Evolutionary conservation across 2,888 invertebrate genomes (phyloP).

Genomic region (Drosophila lacicola): DNA sequence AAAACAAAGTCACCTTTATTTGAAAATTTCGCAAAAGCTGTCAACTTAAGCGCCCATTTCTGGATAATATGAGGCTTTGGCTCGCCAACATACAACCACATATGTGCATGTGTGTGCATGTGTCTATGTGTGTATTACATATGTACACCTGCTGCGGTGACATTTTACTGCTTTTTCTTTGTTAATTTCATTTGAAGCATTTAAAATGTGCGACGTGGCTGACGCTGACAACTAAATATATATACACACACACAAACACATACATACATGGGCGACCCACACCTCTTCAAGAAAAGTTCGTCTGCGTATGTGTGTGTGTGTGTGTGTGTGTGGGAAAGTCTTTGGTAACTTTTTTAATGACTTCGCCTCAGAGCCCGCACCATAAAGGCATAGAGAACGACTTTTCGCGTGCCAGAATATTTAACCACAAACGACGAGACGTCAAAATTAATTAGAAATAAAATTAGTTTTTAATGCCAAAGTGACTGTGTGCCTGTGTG

Average conservation of each 20-base stretch:
- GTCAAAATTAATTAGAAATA: slow-evolving; percentile 81
- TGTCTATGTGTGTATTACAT: slow-evolving; percentile 27
- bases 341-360: slow-evolving; percentile 79
- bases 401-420: slow-evolving; percentile 77
- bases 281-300: slow-evolving; percentile 40
- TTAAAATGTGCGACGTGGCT: slow-evolving; percentile 75
- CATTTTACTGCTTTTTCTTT: slow-evolving; percentile 78
- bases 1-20: slow-evolving; percentile 53
- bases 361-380: slow-evolving; percentile 56
- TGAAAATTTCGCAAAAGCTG: slow-evolving; percentile 63
- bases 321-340: slow-evolving; percentile 47
- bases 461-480: slow-evolving; percentile 79
- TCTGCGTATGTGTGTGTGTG: slow-evolving; percentile 21
- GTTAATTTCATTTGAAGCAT: slow-evolving; percentile 79
- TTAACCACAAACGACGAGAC: slow-evolving; percentile 80
- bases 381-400: slow-evolving; percentile 41
- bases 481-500: slow-evolving; percentile 29
- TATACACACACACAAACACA: slow-evolving; percentile 17
- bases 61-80: slow-evolving; percentile 61
- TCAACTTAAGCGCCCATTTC: slow-evolving; percentile 52
- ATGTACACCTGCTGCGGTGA: slow-evolving; percentile 75
- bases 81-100: slow-evolving; percentile 19
- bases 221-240: slow-evolving; percentile 76
- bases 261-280: slow-evolving; percentile 1
- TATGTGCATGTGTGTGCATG: slow-evolving; percentile 9